phyloP scores from a whole-genome alignment of 2,797 vertebrate genomes.

The Atherinosoma microstoma region DNA sequence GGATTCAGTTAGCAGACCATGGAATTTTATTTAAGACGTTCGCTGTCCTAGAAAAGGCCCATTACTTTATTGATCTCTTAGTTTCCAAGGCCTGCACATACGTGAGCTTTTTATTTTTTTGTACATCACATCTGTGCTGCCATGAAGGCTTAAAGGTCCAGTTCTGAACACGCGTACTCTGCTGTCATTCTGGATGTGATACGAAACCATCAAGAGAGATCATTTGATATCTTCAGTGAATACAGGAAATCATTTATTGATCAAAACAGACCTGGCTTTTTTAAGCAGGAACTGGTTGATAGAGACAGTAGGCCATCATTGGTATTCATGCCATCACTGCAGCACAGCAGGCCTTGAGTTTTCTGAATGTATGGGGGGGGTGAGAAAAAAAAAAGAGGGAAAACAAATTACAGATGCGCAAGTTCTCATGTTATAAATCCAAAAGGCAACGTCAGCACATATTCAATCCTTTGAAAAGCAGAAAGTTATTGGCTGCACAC shows the following conservation, averaged over 20 bases:
- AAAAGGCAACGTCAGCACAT: slow-evolving; percentile 65
- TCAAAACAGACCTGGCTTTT: background rate
- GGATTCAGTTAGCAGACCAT: slow-evolving; percentile 59
- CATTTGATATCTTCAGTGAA: background rate
- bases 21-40: slow-evolving; percentile 72
- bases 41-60: slow-evolving; percentile 57
- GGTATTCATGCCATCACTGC: slow-evolving; percentile 35
- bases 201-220: slow-evolving; percentile 8
- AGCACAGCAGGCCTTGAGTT: slow-evolving; percentile 38
- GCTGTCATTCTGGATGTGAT: background rate
- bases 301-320: slow-evolving; percentile 28
- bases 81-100: slow-evolving; percentile 40
- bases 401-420: slow-evolving; percentile 48
- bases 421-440: slow-evolving; percentile 47
- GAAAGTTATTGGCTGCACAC: slow-evolving; percentile 42
- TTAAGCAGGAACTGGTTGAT: slow-evolving; percentile 5
- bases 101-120: slow-evolving; percentile 16
- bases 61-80: slow-evolving; percentile 58
- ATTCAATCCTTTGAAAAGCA: slow-evolving; percentile 44
- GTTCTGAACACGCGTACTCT: background rate
- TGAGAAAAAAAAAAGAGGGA: background rate
- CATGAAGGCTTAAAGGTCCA: slow-evolving; percentile 5
- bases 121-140: slow-evolving; percentile 13
- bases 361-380: slow-evolving; percentile 15
- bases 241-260: slow-evolving; percentile 24